Base-by-base conservation (phyloP, 2,797 vertebrate genomes). In the Rhinatrema bivittatum region DNA sequence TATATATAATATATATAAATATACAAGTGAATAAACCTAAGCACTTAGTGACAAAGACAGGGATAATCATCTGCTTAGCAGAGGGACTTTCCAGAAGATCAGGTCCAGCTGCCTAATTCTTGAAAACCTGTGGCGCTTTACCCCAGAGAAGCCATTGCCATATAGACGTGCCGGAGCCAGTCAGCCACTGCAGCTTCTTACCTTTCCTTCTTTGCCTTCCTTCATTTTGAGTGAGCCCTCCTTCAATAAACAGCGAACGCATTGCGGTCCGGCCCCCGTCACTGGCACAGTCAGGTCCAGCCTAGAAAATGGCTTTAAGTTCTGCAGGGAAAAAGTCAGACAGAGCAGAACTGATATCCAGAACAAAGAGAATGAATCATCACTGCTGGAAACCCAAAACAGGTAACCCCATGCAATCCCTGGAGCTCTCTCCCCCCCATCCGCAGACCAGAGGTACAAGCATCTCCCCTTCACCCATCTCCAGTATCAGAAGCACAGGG, bases 151-250 rank as follows among this genome's bases (percentile, higher is more conserved):
- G 10, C 7, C 3, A 13, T 7, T 29, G 16, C 14, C 10, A 4
- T n/a, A 13, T 16, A 2, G 6, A 7, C 1, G 5, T 2, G 10
- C n/a, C 12, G 17, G 14, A 19, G 5, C 9, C 3, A 25, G 8
- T 19, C 1, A 5, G 28, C 1, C 7, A 13, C 20, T 10, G 21
- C 21, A 20, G 8, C 25, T 23, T 14, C 69, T 55, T 48, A 87
- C 90, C 74, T 91, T 92, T 60, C 56, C 85, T 46, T 91, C 90
- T 41, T 88, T 86, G 17, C 81, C 82, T 18, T 71, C 78, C 24
- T 81, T 81, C 53, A 90, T 54, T 31, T 84, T 86, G 27, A 81
- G 50, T 1, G 73, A 79, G 7, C 81, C 86, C 42, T 87, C 86
- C 31, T 86, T 53, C 45, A 89, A 62, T 32, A 90, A 76, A 47